phyloP scores from a whole-genome alignment of 1,140 invertebrate genomes.

The Lordiphosa mommai region DNA sequence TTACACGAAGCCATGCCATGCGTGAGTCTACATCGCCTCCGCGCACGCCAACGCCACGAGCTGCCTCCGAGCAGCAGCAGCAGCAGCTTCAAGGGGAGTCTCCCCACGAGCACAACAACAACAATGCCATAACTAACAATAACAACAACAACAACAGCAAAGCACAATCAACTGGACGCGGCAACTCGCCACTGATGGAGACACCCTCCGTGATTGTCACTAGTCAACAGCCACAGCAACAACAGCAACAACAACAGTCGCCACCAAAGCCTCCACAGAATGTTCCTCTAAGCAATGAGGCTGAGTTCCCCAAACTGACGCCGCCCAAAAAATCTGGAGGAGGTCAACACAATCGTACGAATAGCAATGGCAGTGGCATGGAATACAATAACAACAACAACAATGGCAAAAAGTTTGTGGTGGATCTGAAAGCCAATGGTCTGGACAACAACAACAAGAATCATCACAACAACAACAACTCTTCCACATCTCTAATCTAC shows the following conservation, averaged over 20 bases:
- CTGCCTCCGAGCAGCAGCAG: slow-evolving; percentile 59
- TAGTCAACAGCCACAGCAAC: slow-evolving; percentile 70
- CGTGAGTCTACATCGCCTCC: slow-evolving; percentile 92
- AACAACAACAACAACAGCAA: slow-evolving; percentile 61
- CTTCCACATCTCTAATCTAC: slow-evolving; percentile 41
- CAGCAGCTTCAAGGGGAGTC: slow-evolving; percentile 47
- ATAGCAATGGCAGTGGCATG: slow-evolving; percentile 62
- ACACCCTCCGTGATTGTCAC: slow-evolving; percentile 75
- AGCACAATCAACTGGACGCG: slow-evolving; percentile 69
- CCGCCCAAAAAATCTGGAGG: slow-evolving; percentile 74
- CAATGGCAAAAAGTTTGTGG: slow-evolving; percentile 53
- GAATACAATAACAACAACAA: slow-evolving; percentile 56
- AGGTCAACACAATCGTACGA: slow-evolving; percentile 57
- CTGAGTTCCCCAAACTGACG: slow-evolving; percentile 76
- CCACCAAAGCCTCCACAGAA: slow-evolving; percentile 45
- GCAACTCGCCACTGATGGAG: slow-evolving; percentile 80
- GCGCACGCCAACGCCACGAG: slow-evolving; percentile 83
- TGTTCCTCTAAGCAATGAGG: slow-evolving; percentile 69
- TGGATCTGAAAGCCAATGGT: slow-evolving; percentile 54
- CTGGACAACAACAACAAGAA: slow-evolving; percentile 50
- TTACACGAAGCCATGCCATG: slow-evolving; percentile 93
- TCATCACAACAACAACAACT: slow-evolving; percentile 40
- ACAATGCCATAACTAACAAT: slow-evolving; percentile 39
- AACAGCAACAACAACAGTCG: slow-evolving; percentile 44
- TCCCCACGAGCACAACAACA: slow-evolving; percentile 49